Base-by-base conservation (phyloP, 2,113 vertebrate genomes). In the Archilochus colubris region DNA sequence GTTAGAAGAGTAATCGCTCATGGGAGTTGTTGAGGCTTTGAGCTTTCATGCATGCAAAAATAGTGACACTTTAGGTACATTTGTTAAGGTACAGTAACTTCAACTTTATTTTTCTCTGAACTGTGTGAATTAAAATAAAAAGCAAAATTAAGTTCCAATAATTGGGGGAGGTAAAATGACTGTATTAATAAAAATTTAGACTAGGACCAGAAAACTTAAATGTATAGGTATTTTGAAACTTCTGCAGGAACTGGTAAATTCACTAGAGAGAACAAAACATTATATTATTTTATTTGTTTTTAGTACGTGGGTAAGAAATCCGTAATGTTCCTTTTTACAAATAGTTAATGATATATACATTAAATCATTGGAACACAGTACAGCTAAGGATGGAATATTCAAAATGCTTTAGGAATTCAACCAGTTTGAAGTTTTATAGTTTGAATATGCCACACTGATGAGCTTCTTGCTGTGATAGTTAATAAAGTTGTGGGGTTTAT, bases 1-100 rank as follows among this genome's bases (percentile, higher is more conserved):
- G 98, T 98, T 98, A 98, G 98, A 98, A 98, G 98, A 99, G 98
- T 98, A 98, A 98, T 98, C 97, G 97, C 98, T 99, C 98, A 97
- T 98, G 98, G 98, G 98, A 98, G 97, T 98, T 98, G 97, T 97
- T 97, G 97, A 98, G 96, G 96, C 97, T 98, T 98, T 98, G 97
- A 98, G 98, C 97, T 97, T 97, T 97, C 97, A 97, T 97, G 98
- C 97, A 98, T 98, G 97, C 97, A 97, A 97, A 98, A 98, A 94
- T 88, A 97, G 96, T 97, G 97, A 96, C 97, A 97, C 97, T 98
- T 97, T 98, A 97, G 97, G 97, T 98, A 96, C 95, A 96, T 97
- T 98, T 96, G 97, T 97, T 98, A 98, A 98, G 98, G 97, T 98
- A 98, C 97, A 98, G 97, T 98, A 98, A 98, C 97, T 98, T 98